Conservation (phyloP, 2,888 invertebrate genomes). For the Zaprionus lineosus region DNA sequence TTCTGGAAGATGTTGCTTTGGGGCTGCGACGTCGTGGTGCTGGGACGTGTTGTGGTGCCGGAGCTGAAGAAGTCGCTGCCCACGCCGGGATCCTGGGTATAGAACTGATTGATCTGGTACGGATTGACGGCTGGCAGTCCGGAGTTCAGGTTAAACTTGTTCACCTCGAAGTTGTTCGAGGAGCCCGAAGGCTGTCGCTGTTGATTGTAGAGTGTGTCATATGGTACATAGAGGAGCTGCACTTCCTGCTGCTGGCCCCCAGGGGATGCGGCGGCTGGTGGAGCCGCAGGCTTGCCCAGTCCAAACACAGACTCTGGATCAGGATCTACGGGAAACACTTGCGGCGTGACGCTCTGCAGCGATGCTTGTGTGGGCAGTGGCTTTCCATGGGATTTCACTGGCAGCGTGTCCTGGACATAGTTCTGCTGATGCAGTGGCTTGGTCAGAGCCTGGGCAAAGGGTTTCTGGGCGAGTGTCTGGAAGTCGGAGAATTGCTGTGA, state of each 20-base stretch:
- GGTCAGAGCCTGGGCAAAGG: conserved; percentile 65
- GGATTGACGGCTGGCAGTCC: conserved; percentile 82
- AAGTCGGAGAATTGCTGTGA: conserved; percentile 75
- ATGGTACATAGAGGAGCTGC: conserved; percentile 91
- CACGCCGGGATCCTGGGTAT: conserved; percentile 78
- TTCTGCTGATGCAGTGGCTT: conserved; percentile 80
- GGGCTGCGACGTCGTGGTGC: conserved; percentile 76
- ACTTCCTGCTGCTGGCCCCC: conserved; percentile 85
- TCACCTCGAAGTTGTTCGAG: conserved; percentile 64
- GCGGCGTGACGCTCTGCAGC: conserved; percentile 73
- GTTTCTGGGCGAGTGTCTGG: conserved; percentile 74
- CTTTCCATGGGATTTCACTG: conserved; percentile 71
- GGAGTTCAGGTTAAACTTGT: conserved; percentile 76
- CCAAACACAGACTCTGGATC: conserved; percentile 65
- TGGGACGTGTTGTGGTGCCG: conserved; percentile 77
- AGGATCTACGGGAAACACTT: conserved; percentile 71
- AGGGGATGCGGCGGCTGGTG: conserved; percentile 47
- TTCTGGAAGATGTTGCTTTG: conserved; percentile 70
- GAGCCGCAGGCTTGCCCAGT: conserved; percentile 56
- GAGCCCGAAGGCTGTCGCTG: conserved; percentile 66
- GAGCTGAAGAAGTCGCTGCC: conserved; percentile 65
- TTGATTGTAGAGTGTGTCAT: conserved; percentile 87
- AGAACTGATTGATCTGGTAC: conserved; percentile 83
- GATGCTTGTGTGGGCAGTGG: conserved; percentile 71
- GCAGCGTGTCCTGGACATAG: conserved; percentile 75